Evolutionary conservation across 2,888 invertebrate species (phyloP), one percentile per base, ranked within the genome.

Genomic region (Xanthorhoe designata): DNA sequence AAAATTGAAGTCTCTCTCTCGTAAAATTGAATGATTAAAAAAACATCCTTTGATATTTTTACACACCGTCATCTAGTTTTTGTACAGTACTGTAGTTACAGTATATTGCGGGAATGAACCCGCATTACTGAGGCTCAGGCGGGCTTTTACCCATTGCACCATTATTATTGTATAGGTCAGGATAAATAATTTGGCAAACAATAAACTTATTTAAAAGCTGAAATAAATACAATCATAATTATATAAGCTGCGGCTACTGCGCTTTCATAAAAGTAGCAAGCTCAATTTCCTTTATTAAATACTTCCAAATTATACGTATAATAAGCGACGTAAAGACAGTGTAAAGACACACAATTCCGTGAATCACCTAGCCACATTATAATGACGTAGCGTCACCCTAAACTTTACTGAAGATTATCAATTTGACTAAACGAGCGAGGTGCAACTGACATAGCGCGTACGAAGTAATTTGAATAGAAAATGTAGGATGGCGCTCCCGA

Each of bases 401-500:
- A 89, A 89, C 82, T 73, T 68, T 54, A 50, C 60, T 45, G 42
- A 42, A 58, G 55, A 54, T 61, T 51, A 71, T 45, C 52, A 64
- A 61, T 53, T 19, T 69, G 47, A 42, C 7, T 24, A 38, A 29
- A 64, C 18, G 29, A 54, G 9, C 32, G 45, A 63, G 52, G 56
- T 47, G 47, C 54, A 38, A 66, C 32, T 52, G 45, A 55, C 29
- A 57, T 49, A 45, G 38, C 57, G 56, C 63, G 47, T 45, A 51
- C 9, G 10, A 24, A 35, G 35, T 60, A 13, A 24, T 51, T 17
- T 50, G 24, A 49, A 29, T 52, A 38, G 19, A 54, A 85, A 85
- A 88, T 91, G 87, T 84, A 91, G 90, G 90, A 88, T 92, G 91
- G 92, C 92, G 91, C 92, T 87, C 81, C 84, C 86, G 83, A 85